Evolutionary conservation across 2,113 vertebrate genomes (phyloP).

Genomic region (Neogobius melanostomus): DNA sequence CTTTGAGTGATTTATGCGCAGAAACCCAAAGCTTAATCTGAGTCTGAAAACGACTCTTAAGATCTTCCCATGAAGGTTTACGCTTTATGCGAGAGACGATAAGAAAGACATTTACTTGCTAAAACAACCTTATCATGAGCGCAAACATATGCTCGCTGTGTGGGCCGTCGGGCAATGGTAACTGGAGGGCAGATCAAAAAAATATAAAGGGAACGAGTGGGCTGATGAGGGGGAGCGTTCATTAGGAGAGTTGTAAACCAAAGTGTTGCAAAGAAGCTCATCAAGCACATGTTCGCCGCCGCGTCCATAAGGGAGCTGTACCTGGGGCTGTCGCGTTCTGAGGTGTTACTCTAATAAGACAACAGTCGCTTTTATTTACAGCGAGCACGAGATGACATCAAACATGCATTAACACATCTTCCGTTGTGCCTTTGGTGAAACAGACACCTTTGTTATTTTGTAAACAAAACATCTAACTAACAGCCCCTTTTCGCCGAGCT

Average conservation of each 20-base stretch:
- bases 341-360: conserved; percentile 77
- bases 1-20: conserved; percentile 10
- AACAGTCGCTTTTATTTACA: conserved; percentile 72
- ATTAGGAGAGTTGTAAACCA: conserved; percentile 61
- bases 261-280: conserved; percentile 52
- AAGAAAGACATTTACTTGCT: conserved; percentile 29
- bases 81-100: conserved; percentile 25
- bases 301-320: conserved; percentile 62
- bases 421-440: conserved; percentile 73
- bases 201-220: conserved; percentile 28
- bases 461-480: conserved; percentile 78
- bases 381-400: conserved; percentile 50
- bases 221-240: conserved; percentile 31
- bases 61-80: conserved; percentile 25
- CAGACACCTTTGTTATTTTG: conserved; percentile 78
- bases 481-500: conserved; percentile 71
- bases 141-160: conserved; percentile 58
- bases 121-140: conserved; percentile 42
- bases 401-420: conserved; percentile 75
- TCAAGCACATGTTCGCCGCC: conserved; percentile 68
- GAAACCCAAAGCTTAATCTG: conserved; percentile 27
- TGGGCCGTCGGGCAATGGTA: conserved; percentile 36
- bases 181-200: conserved; percentile 51
- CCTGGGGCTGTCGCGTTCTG: conserved; percentile 68
- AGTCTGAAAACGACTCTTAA: conserved; percentile 20